Base-by-base conservation (phyloP, 2,113 vertebrate genomes). In the Holacanthus passer region DNA sequence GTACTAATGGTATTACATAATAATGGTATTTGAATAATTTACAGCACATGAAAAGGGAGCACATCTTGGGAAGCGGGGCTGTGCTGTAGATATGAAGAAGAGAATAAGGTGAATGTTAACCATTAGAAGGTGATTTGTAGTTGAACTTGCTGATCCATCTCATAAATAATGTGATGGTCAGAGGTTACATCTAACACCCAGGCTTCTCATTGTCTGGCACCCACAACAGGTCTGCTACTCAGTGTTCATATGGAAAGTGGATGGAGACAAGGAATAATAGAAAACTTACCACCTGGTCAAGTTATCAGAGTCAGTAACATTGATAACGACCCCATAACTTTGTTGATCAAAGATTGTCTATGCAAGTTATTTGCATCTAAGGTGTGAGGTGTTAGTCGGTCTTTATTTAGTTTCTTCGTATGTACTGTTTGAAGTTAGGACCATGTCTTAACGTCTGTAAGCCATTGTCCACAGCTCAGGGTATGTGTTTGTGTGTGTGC, bases 401-500 rank as follows among this genome's bases (percentile, higher is more conserved):
- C n/a, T n/a, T 81, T 73, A 52, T 73, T 48, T 70, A 53, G 17
- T 56, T 24, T 68, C 50, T 70, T 17, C 2, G 12, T 35, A 22
- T 55, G 19, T 10, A 27, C 20, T 32, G 58, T 86, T 88, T 86
- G 86, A 86, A 84, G 69, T 65, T 68, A 64, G 56, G 48, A 72
- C 47, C 84, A 72, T 84, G 74, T 74, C 68, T 75, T 56, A 37
- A 32, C 20, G 79, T 79, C 84, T 90, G 88, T 72, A 74, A 91
- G 59, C 77, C 74, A 84, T 90, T 91, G 82, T 85, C 79, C 88
- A 88, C 89, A 86, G 85, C 79, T 79, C 50, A 1, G 69, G 7
- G 37, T 63, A 69, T 29, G 41, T 82, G 79, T 70, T 29, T 81
- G 70, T 78, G 73, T 64, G 81, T 63, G 79, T 74, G 64, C 47